phyloP scores from a whole-genome alignment of 2,888 invertebrate species.

The Volucella inflata region DNA sequence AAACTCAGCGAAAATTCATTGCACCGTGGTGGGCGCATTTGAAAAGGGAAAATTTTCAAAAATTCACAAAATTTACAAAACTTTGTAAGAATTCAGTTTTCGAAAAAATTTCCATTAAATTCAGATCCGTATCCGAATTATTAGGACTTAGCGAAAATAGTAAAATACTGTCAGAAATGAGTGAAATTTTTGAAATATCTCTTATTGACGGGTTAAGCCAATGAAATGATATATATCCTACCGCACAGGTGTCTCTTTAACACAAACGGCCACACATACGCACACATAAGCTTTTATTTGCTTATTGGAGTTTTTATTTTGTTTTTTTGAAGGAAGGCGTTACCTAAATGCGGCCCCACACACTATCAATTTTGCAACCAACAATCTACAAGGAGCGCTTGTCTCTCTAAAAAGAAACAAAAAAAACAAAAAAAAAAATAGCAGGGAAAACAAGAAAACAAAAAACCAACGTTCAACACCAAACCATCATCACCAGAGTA shows the following conservation, averaged over 20 bases:
- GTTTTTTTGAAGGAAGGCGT: constrained; percentile 76
- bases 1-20: constrained; percentile 72
- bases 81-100: constrained; percentile 19
- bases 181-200: constrained; percentile 61
- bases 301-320: constrained; percentile 54
- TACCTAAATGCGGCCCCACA: constrained; percentile 77
- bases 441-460: neutral
- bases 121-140: neutral
- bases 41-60: constrained; percentile 47
- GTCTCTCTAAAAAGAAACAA: constrained; percentile 64
- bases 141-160: constrained; percentile 55
- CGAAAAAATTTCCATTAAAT: neutral
- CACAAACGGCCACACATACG: constrained; percentile 37
- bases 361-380: constrained; percentile 75
- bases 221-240: constrained; percentile 75
- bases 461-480: constrained; percentile 35
- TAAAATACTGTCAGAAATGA: constrained; percentile 23
- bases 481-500: constrained; percentile 61
- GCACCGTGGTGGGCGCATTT: constrained; percentile 45
- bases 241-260: constrained; percentile 70
- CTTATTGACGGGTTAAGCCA: constrained; percentile 71
- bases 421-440: constrained; percentile 11
- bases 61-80: constrained; percentile 13
- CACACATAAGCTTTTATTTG: constrained; percentile 59
- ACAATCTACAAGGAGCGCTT: constrained; percentile 74